Conservation (phyloP, 1,140 invertebrate species). For the Drosophila azteca region DNA sequence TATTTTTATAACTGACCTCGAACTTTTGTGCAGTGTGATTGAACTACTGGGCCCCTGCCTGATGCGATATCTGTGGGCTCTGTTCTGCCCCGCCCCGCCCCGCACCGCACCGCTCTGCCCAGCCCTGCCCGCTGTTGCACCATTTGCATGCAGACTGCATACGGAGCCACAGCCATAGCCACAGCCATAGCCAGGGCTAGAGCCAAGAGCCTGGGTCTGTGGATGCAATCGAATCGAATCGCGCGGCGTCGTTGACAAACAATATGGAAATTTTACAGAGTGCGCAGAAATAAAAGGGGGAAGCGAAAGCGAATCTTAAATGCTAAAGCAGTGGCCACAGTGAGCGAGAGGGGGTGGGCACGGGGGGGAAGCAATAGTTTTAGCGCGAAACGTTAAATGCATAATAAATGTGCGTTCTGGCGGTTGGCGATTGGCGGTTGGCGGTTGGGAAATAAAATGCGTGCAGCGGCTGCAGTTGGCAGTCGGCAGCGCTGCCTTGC, state of each 20-base stretch:
- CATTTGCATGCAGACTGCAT: constrained; percentile 80
- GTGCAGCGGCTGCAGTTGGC: constrained; percentile 36
- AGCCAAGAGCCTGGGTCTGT: constrained; percentile 43
- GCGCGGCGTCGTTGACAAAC: constrained; percentile 58
- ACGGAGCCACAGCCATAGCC: constrained; percentile 55
- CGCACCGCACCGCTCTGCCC: constrained; percentile 7
- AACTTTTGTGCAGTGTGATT: constrained; percentile 83
- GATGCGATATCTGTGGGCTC: constrained; percentile 68
- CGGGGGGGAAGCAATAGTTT: constrained; percentile 28
- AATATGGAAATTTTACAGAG: constrained; percentile 71
- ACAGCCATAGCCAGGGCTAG: constrained; percentile 48
- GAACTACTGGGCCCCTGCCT: constrained; percentile 56
- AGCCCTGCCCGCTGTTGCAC: constrained; percentile 12
- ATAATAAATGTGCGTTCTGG: constrained; percentile 76
- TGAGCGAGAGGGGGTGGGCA: not conserved
- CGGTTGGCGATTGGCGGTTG: constrained; percentile 38
- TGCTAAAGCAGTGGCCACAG: not conserved
- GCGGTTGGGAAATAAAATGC: constrained; percentile 61
- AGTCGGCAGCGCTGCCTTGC: constrained; percentile 55
- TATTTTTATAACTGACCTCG: constrained; percentile 83
- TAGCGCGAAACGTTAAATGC: constrained; percentile 73
- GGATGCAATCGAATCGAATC: constrained; percentile 48
- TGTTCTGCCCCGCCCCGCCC: constrained; percentile 20
- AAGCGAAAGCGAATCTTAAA: constrained; percentile 62
- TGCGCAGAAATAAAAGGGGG: constrained; percentile 31